Evolutionary conservation across 2,113 vertebrate species (phyloP), one percentile per base, ranked within the genome.

Genomic region (Phaethornis superciliosus): DNA sequence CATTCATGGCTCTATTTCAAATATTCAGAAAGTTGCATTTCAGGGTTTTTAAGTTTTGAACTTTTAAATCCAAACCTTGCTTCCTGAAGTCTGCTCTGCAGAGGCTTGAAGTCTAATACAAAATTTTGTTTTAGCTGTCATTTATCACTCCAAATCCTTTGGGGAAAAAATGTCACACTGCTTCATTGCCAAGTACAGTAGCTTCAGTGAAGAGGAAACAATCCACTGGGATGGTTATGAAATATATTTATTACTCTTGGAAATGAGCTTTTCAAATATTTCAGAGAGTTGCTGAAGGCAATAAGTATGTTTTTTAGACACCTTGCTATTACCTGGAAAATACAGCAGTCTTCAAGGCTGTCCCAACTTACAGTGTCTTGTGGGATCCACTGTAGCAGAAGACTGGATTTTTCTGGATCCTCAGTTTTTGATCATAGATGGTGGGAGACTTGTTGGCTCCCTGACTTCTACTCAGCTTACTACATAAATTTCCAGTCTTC

Each of bases 181-280:
- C 32, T 93, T 88, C 69, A 55, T 89, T 90, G 85, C 94, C 91
- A 94, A 96, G 79, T 80, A 75, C 85, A 69, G 87, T 60, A 93
- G 89, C 76, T 93, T 93, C 93, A 88, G 26, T 88, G 95, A 81
- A 42, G 76, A 91, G 60, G 72, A 87, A 91, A 71, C 76, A 6
- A 42, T 92, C 91, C 76, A 80, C 83, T 89, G 96, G 78, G 91
- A 94, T 81, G 49, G 65, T 92, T 96, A 89, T 86, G 91, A 94
- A 96, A 94, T 91, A 32, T 84, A 94, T 94, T 91, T 96, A 91
- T 94, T 95, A 70, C 80, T 86, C 65, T 65, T 81, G 51, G 94
- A 95, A 94, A 85, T 17, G 55, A 90, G 91, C 63, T 93, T 94
- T 94, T 32, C 87, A 82, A 90, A 77, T 85, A 72, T 95, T 95